Evolutionary conservation across 2,888 invertebrate genomes (phyloP).

Genomic region (Cephalotes varians): DNA sequence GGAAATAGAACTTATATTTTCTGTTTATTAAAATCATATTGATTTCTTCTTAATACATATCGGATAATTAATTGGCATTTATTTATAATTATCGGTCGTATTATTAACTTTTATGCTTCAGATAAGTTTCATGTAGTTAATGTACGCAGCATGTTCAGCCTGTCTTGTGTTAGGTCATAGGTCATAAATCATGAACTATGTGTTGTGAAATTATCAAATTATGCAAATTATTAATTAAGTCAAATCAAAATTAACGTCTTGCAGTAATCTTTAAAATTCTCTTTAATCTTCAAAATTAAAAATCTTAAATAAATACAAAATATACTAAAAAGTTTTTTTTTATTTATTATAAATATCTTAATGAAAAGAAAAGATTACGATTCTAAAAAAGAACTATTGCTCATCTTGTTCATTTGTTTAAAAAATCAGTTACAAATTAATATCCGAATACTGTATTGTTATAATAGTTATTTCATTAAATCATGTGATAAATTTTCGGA

Average conservation of each 20-base stretch:
- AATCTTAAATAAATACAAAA: neutral
- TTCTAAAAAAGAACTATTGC: neutral
- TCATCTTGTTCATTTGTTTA: neutral
- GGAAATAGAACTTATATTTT: neutral
- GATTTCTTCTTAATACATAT: neutral
- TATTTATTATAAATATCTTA: neutral
- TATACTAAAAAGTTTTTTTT: neutral
- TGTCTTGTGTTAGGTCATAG: neutral
- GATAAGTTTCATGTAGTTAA: conserved; percentile 46
- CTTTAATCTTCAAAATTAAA: neutral
- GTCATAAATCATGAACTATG: neutral
- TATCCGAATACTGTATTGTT: neutral
- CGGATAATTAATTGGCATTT: neutral
- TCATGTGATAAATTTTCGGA: conserved; percentile 25
- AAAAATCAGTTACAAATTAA: neutral
- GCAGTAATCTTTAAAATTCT: too few species aligned
- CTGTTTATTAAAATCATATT: conserved; percentile 1
- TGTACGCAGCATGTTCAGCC: conserved; percentile 72
- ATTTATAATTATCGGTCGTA: neutral
- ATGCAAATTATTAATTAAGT: conserved; percentile 4
- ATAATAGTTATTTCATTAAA: neutral
- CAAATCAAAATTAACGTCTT: neutral
- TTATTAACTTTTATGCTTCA: neutral
- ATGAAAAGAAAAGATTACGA: neutral
- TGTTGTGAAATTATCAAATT: too few species aligned